Base-by-base conservation (phyloP, 2,113 vertebrate species). In the Orthonyx spaldingii region DNA sequence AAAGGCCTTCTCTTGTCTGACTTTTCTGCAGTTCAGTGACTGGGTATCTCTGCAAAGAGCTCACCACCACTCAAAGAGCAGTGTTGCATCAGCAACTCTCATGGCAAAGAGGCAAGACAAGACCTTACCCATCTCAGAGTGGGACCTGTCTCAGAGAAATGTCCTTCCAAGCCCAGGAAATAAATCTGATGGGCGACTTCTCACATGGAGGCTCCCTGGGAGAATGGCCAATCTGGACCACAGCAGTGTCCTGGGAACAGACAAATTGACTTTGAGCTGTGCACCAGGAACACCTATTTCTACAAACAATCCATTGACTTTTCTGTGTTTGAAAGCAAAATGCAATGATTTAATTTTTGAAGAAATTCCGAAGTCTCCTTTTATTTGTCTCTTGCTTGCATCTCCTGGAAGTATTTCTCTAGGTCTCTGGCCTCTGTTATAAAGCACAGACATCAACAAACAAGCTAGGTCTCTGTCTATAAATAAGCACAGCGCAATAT, bases 41-140 rank as follows among this genome's bases (percentile, higher is more conserved):
- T 42, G 30, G 20, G 11, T 20, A 8, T 64, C 68, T 71, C 47
- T 57, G 70, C 32, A 49, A 53, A 33, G 24, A 74, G 28, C 19
- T 35, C 35, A 18, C n/a, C 3, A 12, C 32, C n/a, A n/a, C n/a
- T n/a, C n/a, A n/a, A n/a, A n/a, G n/a, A 42, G 13, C 50, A 0
- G 0, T 11, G 22, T 27, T 52, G 47, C 21, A 56, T 28, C 30
- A 74, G 32, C 35, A 87, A 6, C 11, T 61, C 49, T 50, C 5
- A 6, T 1, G 3, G 30, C 21, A 41, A 66, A 68, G 28, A 61
- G 42, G 24, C 30, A 64, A 74, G 60, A 18, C 30, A 53, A 68
- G 50, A 13, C 61, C 16, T 89, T 28, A 11, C 19, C 44, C 53
- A 42, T 42, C 41, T 42, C 41, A 42, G 41, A 42, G 49, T 42